Conservation (phyloP, 2,113 vertebrate genomes). For the Orthochromis malagaraziensis region DNA sequence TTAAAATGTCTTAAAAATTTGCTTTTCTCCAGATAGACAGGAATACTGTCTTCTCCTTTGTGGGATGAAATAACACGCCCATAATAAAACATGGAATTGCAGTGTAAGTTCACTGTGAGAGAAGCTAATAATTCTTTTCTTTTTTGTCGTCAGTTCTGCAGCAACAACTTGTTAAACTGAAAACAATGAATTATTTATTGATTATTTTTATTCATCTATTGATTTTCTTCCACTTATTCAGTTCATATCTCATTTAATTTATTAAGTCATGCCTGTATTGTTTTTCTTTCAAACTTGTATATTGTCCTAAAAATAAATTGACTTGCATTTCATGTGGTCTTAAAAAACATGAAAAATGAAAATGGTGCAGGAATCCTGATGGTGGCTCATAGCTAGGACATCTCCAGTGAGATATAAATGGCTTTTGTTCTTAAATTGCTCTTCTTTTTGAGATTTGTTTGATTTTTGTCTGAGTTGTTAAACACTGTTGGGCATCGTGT, state of each 20-base stretch:
- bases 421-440: not conserved
- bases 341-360: not conserved
- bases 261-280: not conserved
- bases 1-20: not conserved
- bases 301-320: not conserved
- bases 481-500: not conserved
- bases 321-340: not conserved
- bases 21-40: not conserved
- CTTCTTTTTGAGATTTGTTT: not conserved
- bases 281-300: not conserved
- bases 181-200: not conserved
- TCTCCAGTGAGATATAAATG: not conserved
- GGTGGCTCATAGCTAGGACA: not conserved
- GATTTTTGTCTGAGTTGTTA: not conserved
- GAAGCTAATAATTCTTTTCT: not conserved
- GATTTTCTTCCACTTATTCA: not conserved
- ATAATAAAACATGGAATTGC: not conserved
- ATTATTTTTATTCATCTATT: not conserved
- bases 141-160: not conserved
- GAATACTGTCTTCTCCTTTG: not conserved
- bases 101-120: not conserved
- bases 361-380: not conserved
- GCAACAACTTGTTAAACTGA: not conserved
- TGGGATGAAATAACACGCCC: not conserved
- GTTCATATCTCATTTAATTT: not conserved